phyloP scores from a whole-genome alignment of 2,888 invertebrate species.

The Sarcophaga variegata region DNA sequence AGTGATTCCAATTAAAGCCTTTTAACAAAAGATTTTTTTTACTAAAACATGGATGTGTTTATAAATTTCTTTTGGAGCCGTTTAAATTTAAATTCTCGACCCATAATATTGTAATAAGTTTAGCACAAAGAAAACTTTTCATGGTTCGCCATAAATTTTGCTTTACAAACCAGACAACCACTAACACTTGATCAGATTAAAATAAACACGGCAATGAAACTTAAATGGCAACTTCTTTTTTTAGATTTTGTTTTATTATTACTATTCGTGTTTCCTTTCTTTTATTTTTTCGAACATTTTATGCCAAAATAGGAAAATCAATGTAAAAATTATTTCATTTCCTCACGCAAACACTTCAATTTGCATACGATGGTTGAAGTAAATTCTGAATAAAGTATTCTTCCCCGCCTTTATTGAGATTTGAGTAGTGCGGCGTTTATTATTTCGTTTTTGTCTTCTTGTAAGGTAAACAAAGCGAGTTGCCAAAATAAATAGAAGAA shows the following conservation, averaged over 20 bases:
- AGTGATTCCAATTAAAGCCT: no score
- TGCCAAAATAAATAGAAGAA: background rate
- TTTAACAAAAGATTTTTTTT: no score
- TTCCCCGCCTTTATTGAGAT: background rate
- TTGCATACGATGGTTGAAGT: background rate
- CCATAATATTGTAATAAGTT: no score
- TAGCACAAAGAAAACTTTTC: no score
- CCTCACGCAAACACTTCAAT: slow-evolving; percentile 33
- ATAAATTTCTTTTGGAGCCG: no score
- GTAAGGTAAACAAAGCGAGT: background rate
- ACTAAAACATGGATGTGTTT: no score
- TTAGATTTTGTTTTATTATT: slow-evolving; percentile 11
- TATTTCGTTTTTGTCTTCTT: background rate
- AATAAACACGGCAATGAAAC: background rate
- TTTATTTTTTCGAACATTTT: background rate
- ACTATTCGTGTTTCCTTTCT: background rate
- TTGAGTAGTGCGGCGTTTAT: no score
- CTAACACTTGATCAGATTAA: background rate
- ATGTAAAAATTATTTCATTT: slow-evolving; percentile 42
- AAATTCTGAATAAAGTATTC: background rate
- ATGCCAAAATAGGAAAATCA: slow-evolving; percentile 28
- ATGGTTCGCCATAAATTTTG: no score
- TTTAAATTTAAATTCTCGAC: no score
- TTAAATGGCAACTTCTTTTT: background rate
- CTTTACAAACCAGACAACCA: background rate